Conservation (phyloP, 1,140 invertebrate genomes). For the Calliphora vicina region DNA sequence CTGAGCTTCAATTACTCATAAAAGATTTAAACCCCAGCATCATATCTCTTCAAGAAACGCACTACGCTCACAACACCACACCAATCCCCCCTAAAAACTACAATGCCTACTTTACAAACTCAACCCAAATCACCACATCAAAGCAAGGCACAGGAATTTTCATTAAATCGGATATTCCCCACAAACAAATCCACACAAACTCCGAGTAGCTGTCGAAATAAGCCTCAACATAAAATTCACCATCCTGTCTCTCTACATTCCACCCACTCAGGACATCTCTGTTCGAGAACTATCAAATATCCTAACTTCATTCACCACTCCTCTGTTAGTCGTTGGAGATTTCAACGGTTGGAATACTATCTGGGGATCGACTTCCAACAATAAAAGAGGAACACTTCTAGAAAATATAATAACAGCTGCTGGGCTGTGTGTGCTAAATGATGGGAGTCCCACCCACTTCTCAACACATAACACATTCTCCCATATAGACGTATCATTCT, state of each 20-base stretch:
- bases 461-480: not conserved
- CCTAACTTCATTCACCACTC: not conserved
- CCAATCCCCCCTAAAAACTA: not conserved
- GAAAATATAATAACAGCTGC: not conserved
- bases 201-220: not conserved
- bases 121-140: not conserved
- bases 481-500: not conserved
- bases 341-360: conserved; percentile 12
- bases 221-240: conserved; percentile 2
- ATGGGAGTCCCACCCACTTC: not conserved
- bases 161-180: conserved; percentile 22
- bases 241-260: not conserved
- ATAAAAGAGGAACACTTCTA: not conserved
- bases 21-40: not conserved
- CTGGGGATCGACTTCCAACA: not conserved
- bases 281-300: not conserved
- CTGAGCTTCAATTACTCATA: not conserved
- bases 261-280: not conserved
- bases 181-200: not conserved
- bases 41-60: too few species aligned
- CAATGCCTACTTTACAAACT: not conserved
- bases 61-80: not conserved
- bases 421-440: conserved; percentile 7
- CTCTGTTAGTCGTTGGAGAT: not conserved
- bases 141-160: not conserved